Percentiles rank a stretch among this genome's conserved stretches.
These are phyloP conservation scores for Eublepharis macularius DNA, from an alignment of 2,113 vertebrate species.

Conservation along the genomic window DNA sequence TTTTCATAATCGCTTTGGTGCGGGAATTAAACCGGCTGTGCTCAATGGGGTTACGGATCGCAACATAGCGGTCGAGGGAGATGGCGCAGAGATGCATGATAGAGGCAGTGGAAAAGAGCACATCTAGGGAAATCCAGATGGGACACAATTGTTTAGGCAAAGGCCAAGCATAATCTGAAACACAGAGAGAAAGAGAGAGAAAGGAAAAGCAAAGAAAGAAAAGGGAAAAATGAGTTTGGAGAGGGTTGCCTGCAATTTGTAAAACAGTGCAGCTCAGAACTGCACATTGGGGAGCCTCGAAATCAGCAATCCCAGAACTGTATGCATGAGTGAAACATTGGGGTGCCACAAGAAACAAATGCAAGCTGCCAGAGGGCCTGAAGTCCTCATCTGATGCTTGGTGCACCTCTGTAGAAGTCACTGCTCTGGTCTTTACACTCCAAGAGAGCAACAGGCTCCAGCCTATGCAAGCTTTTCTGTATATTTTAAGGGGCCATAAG, in stretches of 20 bases:
- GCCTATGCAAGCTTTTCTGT: too few relatives aligned
- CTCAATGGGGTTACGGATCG: conserved; percentile 98
- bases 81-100: conserved; percentile 99
- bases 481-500: too few relatives aligned
- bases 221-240: conserved; percentile 50
- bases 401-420: too few relatives aligned
- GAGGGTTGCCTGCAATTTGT: conserved; percentile 19
- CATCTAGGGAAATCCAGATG: conserved; percentile 98
- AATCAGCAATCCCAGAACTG: too few relatives aligned
- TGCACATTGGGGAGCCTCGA: not conserved
- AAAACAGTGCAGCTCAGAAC: not conserved
- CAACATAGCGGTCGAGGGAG: conserved; percentile 96
- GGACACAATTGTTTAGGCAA: conserved; percentile 92
- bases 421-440: too few relatives aligned
- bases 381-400: too few relatives aligned
- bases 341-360: not conserved
- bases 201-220: conserved; percentile 54
- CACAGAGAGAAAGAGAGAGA: conserved; percentile 70
- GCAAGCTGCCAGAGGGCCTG: too few relatives aligned
- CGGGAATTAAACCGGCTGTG: conserved; percentile 99
- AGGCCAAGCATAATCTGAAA: conserved; percentile 95
- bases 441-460: too few relatives aligned
- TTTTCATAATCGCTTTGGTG: conserved; percentile 99
- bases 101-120: conserved; percentile 97
- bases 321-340: not conserved